A percentile compares a stretch with the other conserved stretches of the same genome.
These are phyloP conservation scores for Dermolepida albohirtum DNA, from an alignment of 2,888 invertebrate genomes.

Conservation along the genomic window DNA sequence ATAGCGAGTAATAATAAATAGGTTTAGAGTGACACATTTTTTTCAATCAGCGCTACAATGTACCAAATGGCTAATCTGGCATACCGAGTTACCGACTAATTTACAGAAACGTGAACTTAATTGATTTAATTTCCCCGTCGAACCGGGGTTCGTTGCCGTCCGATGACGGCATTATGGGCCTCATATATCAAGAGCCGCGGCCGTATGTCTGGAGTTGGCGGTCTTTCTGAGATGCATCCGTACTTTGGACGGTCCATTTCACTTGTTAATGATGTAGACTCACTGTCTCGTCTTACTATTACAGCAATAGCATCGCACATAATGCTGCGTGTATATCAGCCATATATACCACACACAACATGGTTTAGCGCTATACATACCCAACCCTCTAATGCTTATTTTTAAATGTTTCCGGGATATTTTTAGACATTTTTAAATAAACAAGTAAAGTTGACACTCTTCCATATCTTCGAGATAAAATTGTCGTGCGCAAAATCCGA, in stretches of 20 bases:
- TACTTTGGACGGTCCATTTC: constrained; percentile 58
- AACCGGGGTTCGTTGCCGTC: constrained; percentile 40
- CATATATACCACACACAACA: no score
- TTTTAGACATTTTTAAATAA: no score
- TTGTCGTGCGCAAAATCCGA: no score
- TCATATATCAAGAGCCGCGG: constrained; percentile 49
- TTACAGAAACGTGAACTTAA: constrained; percentile 44
- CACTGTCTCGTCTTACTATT: constrained; percentile 55
- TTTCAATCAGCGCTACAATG: background rate
- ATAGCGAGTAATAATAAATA: no score
- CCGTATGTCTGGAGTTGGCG: constrained; percentile 49
- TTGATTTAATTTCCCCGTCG: constrained; percentile 49
- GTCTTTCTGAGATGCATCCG: constrained; percentile 53
- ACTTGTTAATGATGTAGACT: constrained; percentile 62
- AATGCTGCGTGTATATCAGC: no score
- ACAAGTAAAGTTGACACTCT: no score
- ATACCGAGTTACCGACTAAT: constrained; percentile 36
- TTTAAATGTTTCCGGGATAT: no score
- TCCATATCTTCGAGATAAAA: no score
- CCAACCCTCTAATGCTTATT: no score
- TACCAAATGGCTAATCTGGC: constrained; percentile 14
- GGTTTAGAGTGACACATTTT: no score
- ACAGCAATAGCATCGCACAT: constrained; percentile 31
- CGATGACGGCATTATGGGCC: constrained; percentile 48
- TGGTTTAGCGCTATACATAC: background rate